A percentile compares a stretch with the other conserved stretches of the same genome.
Conservation (phyloP, 2,888 invertebrate genomes). For the Spicauda simplicius region DNA sequence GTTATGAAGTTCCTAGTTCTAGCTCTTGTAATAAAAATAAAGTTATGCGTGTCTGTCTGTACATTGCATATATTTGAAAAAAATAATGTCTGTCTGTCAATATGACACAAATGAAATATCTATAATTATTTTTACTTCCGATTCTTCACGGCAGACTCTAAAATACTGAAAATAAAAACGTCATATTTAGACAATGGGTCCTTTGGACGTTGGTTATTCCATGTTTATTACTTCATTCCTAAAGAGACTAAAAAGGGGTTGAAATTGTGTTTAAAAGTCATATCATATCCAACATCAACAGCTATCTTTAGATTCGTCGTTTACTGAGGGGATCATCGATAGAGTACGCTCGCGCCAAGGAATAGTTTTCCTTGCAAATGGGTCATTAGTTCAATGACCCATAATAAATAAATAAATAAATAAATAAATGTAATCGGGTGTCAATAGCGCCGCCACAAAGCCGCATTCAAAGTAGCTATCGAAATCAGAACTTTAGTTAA, state of each 20-base stretch:
- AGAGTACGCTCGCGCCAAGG: background rate
- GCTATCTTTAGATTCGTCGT: background rate
- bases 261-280: background rate
- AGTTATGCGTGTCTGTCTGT: too few relatives aligned
- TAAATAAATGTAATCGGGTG: background rate
- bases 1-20: background rate
- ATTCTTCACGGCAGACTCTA: too few relatives aligned
- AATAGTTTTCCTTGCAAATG: constrained; percentile 11
- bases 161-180: too few relatives aligned
- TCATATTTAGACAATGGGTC: too few relatives aligned
- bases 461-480: constrained; percentile 10
- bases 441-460: constrained; percentile 8
- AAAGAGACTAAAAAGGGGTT: too few relatives aligned
- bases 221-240: too few relatives aligned
- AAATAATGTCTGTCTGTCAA: too few relatives aligned
- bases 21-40: too few relatives aligned
- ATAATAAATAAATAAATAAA: too few relatives aligned
- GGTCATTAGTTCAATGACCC: constrained; percentile 8
- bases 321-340: background rate
- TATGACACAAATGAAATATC: too few relatives aligned
- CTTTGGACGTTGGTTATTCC: too few relatives aligned
- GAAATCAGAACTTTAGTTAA: constrained; percentile 4
- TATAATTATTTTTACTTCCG: too few relatives aligned
- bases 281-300: background rate
- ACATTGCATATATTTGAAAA: background rate